Evolutionary conservation across 2,113 vertebrate genomes (phyloP).

Genomic region (Tor tambroides): DNA sequence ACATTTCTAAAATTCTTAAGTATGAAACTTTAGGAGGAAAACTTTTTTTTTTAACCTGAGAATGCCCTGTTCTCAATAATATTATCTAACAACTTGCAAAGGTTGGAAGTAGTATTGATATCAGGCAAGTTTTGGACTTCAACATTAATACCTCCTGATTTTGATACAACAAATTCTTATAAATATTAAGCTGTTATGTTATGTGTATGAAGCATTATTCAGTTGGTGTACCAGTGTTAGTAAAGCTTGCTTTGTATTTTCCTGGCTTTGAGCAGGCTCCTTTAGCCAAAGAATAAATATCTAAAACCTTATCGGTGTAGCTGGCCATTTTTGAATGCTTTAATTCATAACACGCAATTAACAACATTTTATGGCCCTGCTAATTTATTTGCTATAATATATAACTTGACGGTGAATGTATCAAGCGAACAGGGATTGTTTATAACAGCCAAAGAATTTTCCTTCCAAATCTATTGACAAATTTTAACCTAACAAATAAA

Average conservation of each 20-base stretch:
- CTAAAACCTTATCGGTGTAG: slow-evolving; percentile 34
- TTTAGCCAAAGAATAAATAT: slow-evolving; percentile 92
- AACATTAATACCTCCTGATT: slow-evolving; percentile 86
- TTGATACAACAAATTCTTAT: slow-evolving; percentile 45
- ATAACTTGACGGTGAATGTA: neutral
- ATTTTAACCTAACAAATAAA: neutral
- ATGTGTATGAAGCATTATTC: slow-evolving; percentile 70
- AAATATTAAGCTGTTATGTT: slow-evolving; percentile 56
- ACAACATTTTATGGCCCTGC: neutral
- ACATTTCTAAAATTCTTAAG: slow-evolving; percentile 9
- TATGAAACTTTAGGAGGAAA: neutral
- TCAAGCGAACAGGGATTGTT: neutral
- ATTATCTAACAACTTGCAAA: neutral
- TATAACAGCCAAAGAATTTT: neutral
- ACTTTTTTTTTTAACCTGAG: slow-evolving; percentile 16
- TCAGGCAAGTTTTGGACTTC: slow-evolving; percentile 77
- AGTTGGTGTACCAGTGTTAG: slow-evolving; percentile 78
- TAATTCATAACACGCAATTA: no score
- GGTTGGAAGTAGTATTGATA: slow-evolving; percentile 58
- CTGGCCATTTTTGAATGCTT: neutral
- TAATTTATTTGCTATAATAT: neutral
- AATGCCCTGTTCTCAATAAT: slow-evolving; percentile 22
- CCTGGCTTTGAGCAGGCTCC: slow-evolving; percentile 77
- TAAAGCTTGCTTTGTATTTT: slow-evolving; percentile 69
- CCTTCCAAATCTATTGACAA: neutral